Evolutionary conservation across 2,888 invertebrate genomes (phyloP).

Genomic region (Lissocephala sabroskyi): DNA sequence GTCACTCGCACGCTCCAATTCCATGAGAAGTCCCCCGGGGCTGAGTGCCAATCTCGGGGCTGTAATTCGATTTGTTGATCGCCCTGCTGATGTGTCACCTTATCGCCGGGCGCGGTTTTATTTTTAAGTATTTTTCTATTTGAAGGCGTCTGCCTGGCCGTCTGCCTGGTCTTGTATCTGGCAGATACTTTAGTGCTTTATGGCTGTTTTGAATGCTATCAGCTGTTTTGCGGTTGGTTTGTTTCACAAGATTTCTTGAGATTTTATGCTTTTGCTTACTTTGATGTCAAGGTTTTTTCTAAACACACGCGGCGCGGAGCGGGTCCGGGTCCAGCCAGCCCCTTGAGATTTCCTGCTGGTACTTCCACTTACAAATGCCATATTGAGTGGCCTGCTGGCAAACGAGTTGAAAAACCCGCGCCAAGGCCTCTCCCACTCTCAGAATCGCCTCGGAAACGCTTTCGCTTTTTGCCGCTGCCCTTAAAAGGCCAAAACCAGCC

Average conservation of each 20-base stretch:
- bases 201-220: conserved; percentile 31
- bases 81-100: too few species aligned
- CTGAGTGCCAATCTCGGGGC: conserved; percentile 4
- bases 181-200: conserved; percentile 40
- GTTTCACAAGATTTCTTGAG: not conserved
- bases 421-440: conserved; percentile 39
- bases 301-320: conserved; percentile 1
- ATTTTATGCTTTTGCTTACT: conserved; percentile 48
- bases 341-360: conserved; percentile 50
- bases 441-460: conserved; percentile 40
- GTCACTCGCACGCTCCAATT: conserved; percentile 55
- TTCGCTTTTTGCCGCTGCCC: conserved; percentile 55
- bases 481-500: conserved; percentile 44
- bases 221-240: conserved; percentile 27
- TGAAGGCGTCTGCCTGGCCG: conserved; percentile 32
- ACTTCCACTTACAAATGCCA: conserved; percentile 4
- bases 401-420: conserved; percentile 58
- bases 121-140: too few species aligned
- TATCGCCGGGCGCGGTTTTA: too few species aligned
- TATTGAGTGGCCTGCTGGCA: conserved; percentile 6
- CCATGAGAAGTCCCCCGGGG: conserved; percentile 1
- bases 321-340: conserved; percentile 8
- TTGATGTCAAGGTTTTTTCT: conserved; percentile 54
- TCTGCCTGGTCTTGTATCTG: conserved; percentile 35
- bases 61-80: conserved; percentile 5